A percentile compares a stretch with the other conserved stretches of the same genome.
phyloP scores from a whole-genome alignment of 2,888 invertebrate genomes.

The Malacosoma neustria region DNA sequence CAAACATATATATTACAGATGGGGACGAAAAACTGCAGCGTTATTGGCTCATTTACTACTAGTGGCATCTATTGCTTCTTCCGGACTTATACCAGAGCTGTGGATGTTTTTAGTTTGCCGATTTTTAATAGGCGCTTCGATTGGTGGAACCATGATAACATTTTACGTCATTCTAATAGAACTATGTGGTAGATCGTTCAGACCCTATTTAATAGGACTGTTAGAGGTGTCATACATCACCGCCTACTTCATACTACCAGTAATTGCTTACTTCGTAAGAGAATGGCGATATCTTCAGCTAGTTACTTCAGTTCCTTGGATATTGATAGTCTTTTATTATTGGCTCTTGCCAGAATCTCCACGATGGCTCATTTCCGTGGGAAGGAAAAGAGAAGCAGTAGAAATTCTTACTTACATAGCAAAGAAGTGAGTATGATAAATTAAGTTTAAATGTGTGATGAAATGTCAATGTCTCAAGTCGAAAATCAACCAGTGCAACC shows the following conservation, averaged over 20 bases:
- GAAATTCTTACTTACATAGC: conserved; percentile 78
- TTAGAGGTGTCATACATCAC: conserved; percentile 71
- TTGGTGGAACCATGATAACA: conserved; percentile 80
- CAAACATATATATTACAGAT: conserved; percentile 49
- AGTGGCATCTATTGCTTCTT: conserved; percentile 66
- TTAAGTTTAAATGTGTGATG: too few species aligned
- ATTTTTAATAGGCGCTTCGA: conserved; percentile 74
- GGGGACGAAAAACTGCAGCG: conserved; percentile 77
- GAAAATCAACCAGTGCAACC: too few species aligned
- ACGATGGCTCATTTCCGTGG: conserved; percentile 83
- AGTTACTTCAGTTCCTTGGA: conserved; percentile 66
- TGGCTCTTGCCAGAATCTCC: conserved; percentile 87
- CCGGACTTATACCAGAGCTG: conserved; percentile 73
- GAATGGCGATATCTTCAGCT: conserved; percentile 77
- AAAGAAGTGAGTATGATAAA: conserved; percentile 43
- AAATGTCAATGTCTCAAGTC: too few species aligned
- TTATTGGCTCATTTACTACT: conserved; percentile 73
- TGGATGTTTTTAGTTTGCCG: conserved; percentile 75
- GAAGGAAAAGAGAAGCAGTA: conserved; percentile 76
- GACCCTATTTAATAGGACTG: conserved; percentile 71
- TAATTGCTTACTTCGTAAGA: conserved; percentile 74
- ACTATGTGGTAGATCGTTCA: conserved; percentile 70
- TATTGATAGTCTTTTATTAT: conserved; percentile 74
- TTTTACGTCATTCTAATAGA: conserved; percentile 79
- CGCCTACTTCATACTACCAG: conserved; percentile 70